These are phyloP conservation scores for Myrmecophaga tridactyla DNA, from an alignment of 2,113 vertebrate genomes.

Conservation along the genomic window DNA sequence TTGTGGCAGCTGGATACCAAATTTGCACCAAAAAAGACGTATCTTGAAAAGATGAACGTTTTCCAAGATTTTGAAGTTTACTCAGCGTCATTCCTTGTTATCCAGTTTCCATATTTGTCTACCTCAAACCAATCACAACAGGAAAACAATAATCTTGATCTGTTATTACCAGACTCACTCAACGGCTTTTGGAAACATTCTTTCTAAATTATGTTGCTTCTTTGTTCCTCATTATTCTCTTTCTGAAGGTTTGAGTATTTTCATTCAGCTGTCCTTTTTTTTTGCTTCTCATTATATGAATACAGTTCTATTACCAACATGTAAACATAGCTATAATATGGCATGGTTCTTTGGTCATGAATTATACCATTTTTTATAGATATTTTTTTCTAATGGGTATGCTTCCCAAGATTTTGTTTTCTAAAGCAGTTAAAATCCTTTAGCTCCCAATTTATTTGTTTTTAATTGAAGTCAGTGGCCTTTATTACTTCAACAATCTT, in stretches of 20 bases:
- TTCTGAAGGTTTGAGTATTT: slow-evolving; percentile 4
- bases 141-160: background rate
- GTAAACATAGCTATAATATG: background rate
- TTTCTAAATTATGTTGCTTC: background rate
- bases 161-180: background rate
- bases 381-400: slow-evolving; percentile 20
- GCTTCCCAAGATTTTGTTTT: slow-evolving; percentile 29
- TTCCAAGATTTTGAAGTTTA: background rate
- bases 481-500: background rate
- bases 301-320: background rate
- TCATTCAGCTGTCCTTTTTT: background rate
- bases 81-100: background rate
- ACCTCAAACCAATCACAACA: background rate
- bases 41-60: background rate
- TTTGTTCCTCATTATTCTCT: background rate
- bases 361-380: background rate
- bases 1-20: background rate
- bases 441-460: slow-evolving; percentile 37
- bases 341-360: background rate
- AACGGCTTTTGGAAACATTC: background rate
- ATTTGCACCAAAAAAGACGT: background rate
- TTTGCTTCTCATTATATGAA: background rate
- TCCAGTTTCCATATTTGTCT: background rate
- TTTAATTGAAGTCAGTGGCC: background rate
- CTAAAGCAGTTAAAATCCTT: slow-evolving; percentile 62